Percentiles rank a stretch among this genome's conserved stretches.
These are phyloP conservation scores for Laspeyria flexula DNA, from an alignment of 2,888 invertebrate genomes.

Conservation along the genomic window DNA sequence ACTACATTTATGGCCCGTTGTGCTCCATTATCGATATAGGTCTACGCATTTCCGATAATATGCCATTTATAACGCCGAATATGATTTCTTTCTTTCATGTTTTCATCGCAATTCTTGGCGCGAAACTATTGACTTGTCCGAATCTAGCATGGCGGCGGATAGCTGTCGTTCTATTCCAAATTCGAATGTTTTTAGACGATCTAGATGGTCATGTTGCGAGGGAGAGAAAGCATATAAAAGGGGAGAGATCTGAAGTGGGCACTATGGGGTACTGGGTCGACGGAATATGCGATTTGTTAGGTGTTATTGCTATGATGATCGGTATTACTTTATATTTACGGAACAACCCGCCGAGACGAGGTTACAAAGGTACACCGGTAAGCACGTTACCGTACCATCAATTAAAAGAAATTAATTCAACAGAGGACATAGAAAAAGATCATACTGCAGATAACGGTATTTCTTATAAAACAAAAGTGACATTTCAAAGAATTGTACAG, in stretches of 20 bases:
- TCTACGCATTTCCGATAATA: slow-evolving; percentile 87
- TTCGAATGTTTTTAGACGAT: slow-evolving; percentile 94
- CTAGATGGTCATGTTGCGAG: slow-evolving; percentile 95
- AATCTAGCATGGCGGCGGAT: slow-evolving; percentile 89
- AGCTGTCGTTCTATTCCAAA: slow-evolving; percentile 91
- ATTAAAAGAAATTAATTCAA: slow-evolving; percentile 73
- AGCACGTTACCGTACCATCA: slow-evolving; percentile 84
- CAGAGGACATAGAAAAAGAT: slow-evolving; percentile 79
- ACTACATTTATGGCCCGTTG: slow-evolving; percentile 92
- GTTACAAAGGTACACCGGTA: slow-evolving; percentile 88
- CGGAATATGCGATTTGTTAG: slow-evolving; percentile 92
- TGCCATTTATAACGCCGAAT: slow-evolving; percentile 91
- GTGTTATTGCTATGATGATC: slow-evolving; percentile 89
- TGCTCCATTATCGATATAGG: slow-evolving; percentile 90
- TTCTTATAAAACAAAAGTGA: slow-evolving; percentile 89
- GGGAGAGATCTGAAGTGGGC: slow-evolving; percentile 93
- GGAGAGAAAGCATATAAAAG: slow-evolving; percentile 90
- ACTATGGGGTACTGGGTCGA: slow-evolving; percentile 93
- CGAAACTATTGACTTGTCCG: slow-evolving; percentile 90
- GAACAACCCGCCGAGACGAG: slow-evolving; percentile 90
- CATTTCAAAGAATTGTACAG: slow-evolving; percentile 88
- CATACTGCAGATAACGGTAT: slow-evolving; percentile 80
- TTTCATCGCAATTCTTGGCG: slow-evolving; percentile 90
- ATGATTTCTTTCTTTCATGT: slow-evolving; percentile 94
- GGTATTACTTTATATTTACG: slow-evolving; percentile 90